Conservation (phyloP, 2,888 invertebrate species). For the Calliopum simillimum region DNA sequence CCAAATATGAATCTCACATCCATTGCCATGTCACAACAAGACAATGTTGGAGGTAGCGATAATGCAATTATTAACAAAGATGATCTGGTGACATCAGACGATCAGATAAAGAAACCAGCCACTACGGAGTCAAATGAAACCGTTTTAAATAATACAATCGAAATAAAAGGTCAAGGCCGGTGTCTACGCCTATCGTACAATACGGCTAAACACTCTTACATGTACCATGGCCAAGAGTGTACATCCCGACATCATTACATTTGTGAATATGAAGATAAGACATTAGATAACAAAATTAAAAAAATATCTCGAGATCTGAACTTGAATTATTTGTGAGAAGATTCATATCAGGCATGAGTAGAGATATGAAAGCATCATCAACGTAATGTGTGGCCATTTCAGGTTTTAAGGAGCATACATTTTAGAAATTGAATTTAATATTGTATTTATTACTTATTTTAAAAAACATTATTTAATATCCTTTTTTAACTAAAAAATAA, state of each 20-base stretch:
- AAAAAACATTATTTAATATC: no score
- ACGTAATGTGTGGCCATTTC: no score
- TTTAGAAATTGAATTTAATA: no score
- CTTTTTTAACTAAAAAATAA: no score
- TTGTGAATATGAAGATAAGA: constrained; percentile 76
- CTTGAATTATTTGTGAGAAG: constrained; percentile 35
- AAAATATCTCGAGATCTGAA: constrained; percentile 68
- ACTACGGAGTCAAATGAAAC: constrained; percentile 43
- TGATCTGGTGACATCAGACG: constrained; percentile 25
- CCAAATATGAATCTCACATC: constrained; percentile 67
- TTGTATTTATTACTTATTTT: no score
- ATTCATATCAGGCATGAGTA: no score
- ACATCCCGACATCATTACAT: constrained; percentile 75
- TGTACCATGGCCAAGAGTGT: constrained; percentile 81
- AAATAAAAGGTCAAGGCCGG: constrained; percentile 75
- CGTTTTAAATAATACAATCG: constrained; percentile 66
- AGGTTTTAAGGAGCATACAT: no score
- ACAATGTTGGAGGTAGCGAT: constrained; percentile 46
- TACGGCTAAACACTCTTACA: constrained; percentile 72
- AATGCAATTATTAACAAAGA: constrained; percentile 44
- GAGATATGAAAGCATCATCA: no score
- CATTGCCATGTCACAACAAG: constrained; percentile 58
- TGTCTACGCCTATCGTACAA: constrained; percentile 79
- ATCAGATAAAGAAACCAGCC: constrained; percentile 33
- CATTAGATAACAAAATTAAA: constrained; percentile 74